Percentiles rank a stretch among this genome's conserved stretches.
Evolutionary conservation across 2,113 vertebrate genomes (phyloP).

Genomic region (Delphinus delphis): DNA sequence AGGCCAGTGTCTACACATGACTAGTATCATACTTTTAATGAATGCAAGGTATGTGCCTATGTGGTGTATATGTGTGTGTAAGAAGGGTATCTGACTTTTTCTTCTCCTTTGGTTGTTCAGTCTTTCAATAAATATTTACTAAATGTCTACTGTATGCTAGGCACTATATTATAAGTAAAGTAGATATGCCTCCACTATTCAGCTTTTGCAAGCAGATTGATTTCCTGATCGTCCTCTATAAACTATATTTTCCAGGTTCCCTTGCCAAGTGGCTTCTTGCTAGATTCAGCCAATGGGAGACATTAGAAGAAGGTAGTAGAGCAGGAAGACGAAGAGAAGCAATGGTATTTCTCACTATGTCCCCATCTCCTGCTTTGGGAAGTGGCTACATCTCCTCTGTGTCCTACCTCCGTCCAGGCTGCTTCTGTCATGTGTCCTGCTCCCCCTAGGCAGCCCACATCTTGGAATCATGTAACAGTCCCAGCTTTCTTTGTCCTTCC

Average conservation of each 20-base stretch:
- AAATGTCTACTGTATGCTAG: not conserved
- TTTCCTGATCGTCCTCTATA: not conserved
- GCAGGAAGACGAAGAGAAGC: not conserved
- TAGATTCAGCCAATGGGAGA: not conserved
- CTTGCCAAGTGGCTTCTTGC: not conserved
- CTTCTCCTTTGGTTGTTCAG: not conserved
- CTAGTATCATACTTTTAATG: not conserved
- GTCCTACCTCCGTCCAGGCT: not conserved
- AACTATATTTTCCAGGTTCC: not conserved
- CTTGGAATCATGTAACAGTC: not conserved
- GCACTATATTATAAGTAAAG: not conserved
- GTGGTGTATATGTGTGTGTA: not conserved
- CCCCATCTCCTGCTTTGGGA: not conserved
- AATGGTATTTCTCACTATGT: not conserved
- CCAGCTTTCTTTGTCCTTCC: not conserved
- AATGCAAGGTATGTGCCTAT: not conserved
- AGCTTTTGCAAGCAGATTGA: not conserved
- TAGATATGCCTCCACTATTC: not conserved
- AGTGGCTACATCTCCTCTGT: not conserved
- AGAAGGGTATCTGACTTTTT: conserved; percentile 15
- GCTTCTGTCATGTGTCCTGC: not conserved
- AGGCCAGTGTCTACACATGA: not conserved
- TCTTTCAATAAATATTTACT: conserved; percentile 30
- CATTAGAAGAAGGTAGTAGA: not conserved
- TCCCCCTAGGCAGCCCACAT: not conserved